Evolutionary conservation across 2,113 vertebrate species (phyloP).

Genomic region (Tricholaema leucomelas): DNA sequence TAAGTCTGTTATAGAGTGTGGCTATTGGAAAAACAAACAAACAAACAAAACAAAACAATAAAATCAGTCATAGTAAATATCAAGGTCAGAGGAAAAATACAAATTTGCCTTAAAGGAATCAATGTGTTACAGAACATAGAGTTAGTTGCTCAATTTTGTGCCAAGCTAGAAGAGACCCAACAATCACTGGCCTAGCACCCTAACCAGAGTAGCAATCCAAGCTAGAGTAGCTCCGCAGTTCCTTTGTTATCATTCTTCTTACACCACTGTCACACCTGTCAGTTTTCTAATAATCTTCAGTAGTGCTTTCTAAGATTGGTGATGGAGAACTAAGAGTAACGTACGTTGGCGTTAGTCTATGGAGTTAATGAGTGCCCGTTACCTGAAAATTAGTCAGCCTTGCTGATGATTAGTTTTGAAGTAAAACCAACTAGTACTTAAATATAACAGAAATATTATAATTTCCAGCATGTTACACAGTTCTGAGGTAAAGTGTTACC

Average conservation of each 20-base stretch:
- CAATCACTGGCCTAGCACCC: neutral
- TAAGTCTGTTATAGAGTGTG: neutral
- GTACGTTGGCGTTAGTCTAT: neutral
- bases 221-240: neutral
- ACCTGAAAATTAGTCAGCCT: slow-evolving; percentile 43
- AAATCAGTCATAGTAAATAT: neutral
- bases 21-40: neutral
- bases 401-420: slow-evolving; percentile 44
- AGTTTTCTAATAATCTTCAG: slow-evolving; percentile 42
- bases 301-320: slow-evolving; percentile 32
- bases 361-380: slow-evolving; percentile 33
- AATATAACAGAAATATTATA: slow-evolving; percentile 59
- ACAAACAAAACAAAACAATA: too few species aligned
- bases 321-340: slow-evolving; percentile 20
- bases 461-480: slow-evolving; percentile 72
- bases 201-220: neutral
- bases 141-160: neutral
- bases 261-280: slow-evolving; percentile 40
- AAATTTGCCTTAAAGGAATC: neutral
- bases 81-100: slow-evolving; percentile 7
- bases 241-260: neutral
- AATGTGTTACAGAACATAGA: neutral
- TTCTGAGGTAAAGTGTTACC: slow-evolving; percentile 75
- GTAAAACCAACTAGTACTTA: slow-evolving; percentile 60
- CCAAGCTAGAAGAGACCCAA: neutral